Base-by-base conservation (phyloP, 2,113 vertebrate species). In the Mus musculus region DNA sequence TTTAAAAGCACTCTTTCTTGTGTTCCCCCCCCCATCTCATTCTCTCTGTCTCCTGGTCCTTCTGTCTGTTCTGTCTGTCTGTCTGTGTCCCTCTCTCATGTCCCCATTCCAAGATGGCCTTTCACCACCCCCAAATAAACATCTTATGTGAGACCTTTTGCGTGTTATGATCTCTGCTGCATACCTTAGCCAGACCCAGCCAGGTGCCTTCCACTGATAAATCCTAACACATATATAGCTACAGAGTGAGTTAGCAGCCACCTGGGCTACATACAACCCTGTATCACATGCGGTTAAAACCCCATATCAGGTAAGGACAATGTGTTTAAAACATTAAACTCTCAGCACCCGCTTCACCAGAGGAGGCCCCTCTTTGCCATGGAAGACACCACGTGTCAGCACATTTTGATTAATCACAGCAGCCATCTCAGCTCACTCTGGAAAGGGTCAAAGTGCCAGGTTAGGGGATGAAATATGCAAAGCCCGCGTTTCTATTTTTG, bases 401-500 rank as follows among this genome's bases (percentile, higher is more conserved):
- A 61, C n/a, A 85, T 85, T 97, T 84, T 96, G 88, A 93, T n/a
- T 63, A 71, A 87, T 81, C 24, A 20, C 67, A 89, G 30, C n/a
- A 69, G 78, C 87, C 75, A 71, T 28, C 71, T 87, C 77, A 54
- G 2, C 80, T 86, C 76, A 81, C 91, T 85, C 19, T 33, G 52
- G 89, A 90, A 95, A 89, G 93, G 88, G 75, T 92, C 94, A 84
- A 87, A 93, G 80, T 71, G 16, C 84, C 87, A 78, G 95, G 93
- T 82, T 42, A 72, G 84, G 67, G 91, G n/a, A 90, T 77, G 33
- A 95, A 93, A 65, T 87, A 72, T 96, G 97, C 97, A 97, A 98
- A 98, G 97, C 95, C 89, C 90, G 95, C 94, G 78, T 28, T 88
- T 98, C 98, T 98, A 98, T 98, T 98, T 98, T 98, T 96, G 97